A percentile compares a stretch with the other conserved stretches of the same genome.
phyloP scores from a whole-genome alignment of 2,797 vertebrate genomes.

The Bufotes viridis region DNA sequence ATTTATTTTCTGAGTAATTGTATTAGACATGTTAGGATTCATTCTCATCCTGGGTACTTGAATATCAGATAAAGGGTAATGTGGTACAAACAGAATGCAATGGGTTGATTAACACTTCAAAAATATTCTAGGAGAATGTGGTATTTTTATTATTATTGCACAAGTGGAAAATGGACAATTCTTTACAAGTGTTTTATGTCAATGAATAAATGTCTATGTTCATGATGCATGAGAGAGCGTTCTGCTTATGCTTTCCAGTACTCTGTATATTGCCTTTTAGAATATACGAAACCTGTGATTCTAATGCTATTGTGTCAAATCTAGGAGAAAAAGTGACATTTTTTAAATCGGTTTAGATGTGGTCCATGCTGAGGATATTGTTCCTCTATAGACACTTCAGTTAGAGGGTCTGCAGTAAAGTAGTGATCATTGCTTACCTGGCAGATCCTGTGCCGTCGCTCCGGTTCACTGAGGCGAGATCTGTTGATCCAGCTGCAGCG shows the following conservation, averaged over 20 bases:
- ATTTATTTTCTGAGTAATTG: slow-evolving; percentile 1
- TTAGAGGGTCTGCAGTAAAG: not conserved
- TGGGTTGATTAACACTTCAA: slow-evolving; percentile 31
- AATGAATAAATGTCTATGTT: slow-evolving; percentile 36
- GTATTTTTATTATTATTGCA: slow-evolving; percentile 65
- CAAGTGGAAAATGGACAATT: slow-evolving; percentile 30
- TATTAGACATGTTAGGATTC: not conserved
- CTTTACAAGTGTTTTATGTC: slow-evolving; percentile 28
- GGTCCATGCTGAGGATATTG: slow-evolving; percentile 73
- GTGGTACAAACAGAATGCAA: slow-evolving; percentile 57
- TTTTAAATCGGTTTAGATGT: slow-evolving; percentile 57
- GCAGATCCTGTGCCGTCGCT: no score
- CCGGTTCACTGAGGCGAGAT: no score
- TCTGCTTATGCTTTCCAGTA: slow-evolving; percentile 41
- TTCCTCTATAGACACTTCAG: slow-evolving; percentile 68
- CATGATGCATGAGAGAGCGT: slow-evolving; percentile 46
- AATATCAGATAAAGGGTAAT: slow-evolving; percentile 48
- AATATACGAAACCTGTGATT: slow-evolving; percentile 67
- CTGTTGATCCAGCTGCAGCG: no score
- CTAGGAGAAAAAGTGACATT: slow-evolving; percentile 1
- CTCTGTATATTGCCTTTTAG: slow-evolving; percentile 59
- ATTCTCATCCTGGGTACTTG: slow-evolving; percentile 65
- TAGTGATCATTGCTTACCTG: no score
- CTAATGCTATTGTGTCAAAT: slow-evolving; percentile 56
- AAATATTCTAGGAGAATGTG: slow-evolving; percentile 34